Conservation (phyloP, 2,888 invertebrate genomes). For the Zaprionus bogoriensis region DNA sequence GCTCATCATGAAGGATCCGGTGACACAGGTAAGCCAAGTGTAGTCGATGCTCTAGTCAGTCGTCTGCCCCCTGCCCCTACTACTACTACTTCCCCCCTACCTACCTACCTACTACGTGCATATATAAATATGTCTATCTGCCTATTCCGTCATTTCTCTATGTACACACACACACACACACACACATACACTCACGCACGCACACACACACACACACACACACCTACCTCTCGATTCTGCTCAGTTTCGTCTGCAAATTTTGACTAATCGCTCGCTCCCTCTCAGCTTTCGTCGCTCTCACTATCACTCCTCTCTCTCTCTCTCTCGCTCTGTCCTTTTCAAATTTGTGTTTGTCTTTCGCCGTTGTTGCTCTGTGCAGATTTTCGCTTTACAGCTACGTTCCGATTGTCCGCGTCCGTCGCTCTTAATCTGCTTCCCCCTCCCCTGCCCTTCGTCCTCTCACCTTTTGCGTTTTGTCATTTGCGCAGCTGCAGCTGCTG, state of each 20-base stretch:
- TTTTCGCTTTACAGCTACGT: constrained; percentile 54
- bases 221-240: no score
- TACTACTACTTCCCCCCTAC: no score
- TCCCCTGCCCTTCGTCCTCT: constrained; percentile 4
- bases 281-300: no score
- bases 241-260: constrained; percentile 4
- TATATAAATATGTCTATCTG: no score
- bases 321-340: background rate
- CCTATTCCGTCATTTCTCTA: no score
- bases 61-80: no score
- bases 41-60: constrained; percentile 50
- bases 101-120: background rate
- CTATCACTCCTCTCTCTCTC: background rate
- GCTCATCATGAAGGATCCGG: constrained; percentile 96
- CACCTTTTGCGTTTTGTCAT: constrained; percentile 21
- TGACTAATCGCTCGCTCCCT: constrained; percentile 11
- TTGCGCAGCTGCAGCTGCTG: constrained; percentile 46
- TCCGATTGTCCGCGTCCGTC: constrained; percentile 14
- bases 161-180: no score
- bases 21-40: constrained; percentile 89
- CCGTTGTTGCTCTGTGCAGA: constrained; percentile 4
- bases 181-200: no score
- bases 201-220: no score
- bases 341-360: background rate
- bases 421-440: constrained; percentile 17